Evolutionary conservation across 2,113 vertebrate genomes (phyloP), one percentile per base, ranked within the genome.

Genomic region (Propithecus coquereli): DNA sequence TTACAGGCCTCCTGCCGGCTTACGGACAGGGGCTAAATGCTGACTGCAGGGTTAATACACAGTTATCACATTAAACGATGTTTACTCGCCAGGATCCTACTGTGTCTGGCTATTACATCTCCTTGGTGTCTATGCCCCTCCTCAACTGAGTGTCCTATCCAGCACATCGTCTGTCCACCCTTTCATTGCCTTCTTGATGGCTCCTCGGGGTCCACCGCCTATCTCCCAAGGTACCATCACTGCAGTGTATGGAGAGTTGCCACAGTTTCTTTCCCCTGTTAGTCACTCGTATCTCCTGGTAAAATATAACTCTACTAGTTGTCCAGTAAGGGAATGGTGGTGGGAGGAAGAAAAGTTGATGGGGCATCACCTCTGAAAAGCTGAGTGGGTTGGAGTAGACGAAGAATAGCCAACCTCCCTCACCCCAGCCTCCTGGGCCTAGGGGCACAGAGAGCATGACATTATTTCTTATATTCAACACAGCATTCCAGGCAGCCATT

Each of bases 61-160:
- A 71, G 90, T 96, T 74, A 96, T 97, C 97, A 96, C 79, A 52
- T 65, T 65, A 95, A 94, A 74, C 92, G 83, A 0, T 91, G 88
- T 96, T 96, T 96, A 95, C 96, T 32, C 34, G 71, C 86, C 87
- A 18, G 91, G 63, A 34, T n/a, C 82, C 65, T 76, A 59, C 54
- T 86, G 92, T 79, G 97, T 96, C 94, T 98, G 96, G 61, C 92
- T 74, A 50, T 59, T 83, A 68, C 8, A 7, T 50, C 45, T 37
- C 52, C 89, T 70, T 8, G 32, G 32, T 52, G 70, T 27, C 30
- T 63, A 34, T 27, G 32, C 10, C 16, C 20, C 61, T 40, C 32
- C 27, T 57, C 34, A 7, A 23, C 30, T 5, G 20, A 57, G 57
- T 0, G 47, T 63, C n/a, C 30, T 6, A 17, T 13, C 6, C 8